Base-by-base conservation (phyloP, 2,797 vertebrate species). In the Margarornis squamiger region DNA sequence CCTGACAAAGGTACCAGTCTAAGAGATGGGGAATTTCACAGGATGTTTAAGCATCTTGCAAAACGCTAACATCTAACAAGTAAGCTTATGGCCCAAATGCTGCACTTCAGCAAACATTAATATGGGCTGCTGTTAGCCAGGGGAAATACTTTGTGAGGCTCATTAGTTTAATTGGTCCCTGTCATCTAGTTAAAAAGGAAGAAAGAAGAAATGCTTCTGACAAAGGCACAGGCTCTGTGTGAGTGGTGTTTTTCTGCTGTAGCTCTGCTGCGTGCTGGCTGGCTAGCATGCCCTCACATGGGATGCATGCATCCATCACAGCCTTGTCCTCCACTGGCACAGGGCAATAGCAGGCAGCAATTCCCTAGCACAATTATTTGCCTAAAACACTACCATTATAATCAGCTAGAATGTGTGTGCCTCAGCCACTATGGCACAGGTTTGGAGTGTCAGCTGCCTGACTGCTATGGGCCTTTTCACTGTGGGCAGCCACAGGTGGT, bases 91-190 rank as follows among this genome's bases (percentile, higher is more conserved):
- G 73, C 85, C 86, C 80, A 80, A 93, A 82, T 39, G 39, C 29
- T 63, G 79, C 74, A 88, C 87, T 96, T 93, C 62, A 96, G 85
- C 80, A 97, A 95, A 97, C 74, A 48, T 90, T 95, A 97, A 92
- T 93, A 75, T 34, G 95, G 82, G 48, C 91, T 95, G 93, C 83
- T 94, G 58, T 88, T 97, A 97, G 94, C 93, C 88, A 93, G 95
- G 95, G 97, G 97, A 98, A 97, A 96, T 95, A 92, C 91, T 97
- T 91, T 73, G 91, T 93, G 96, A 97, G 94, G 55, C 88, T 97
- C 95, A 97, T 98, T 97, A 97, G 96, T 98, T 98, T 98, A 97
- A 98, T 97, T 96, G 96, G 95, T 97, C 97, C 95, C 97, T 97
- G 96, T 95, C 96, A 98, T 97, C 96, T 91, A 97, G 92, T 97